Base-by-base conservation (phyloP, 2,888 invertebrate species). In the Morpho helenor region DNA sequence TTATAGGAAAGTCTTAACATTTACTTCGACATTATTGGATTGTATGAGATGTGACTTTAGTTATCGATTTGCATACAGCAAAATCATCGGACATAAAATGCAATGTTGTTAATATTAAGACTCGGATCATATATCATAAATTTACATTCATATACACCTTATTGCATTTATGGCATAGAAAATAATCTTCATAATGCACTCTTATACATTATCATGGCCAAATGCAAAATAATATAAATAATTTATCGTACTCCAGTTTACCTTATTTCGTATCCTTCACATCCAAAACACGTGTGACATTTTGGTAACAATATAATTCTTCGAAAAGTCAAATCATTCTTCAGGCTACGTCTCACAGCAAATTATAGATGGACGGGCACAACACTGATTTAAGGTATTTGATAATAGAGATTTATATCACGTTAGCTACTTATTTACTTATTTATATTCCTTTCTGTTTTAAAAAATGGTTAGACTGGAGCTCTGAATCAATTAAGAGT, bases 11-110 rank as follows among this genome's bases (percentile, higher is more conserved):
- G 72, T 76, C 72, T 79, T 82, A 74, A 79, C 16, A 16, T 16
- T 16, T 16, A 16, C 16, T 80, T 84, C 74, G 16, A 84, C 80
- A 73, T 77, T 76, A 65, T 61, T 74, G 74, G 76, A 83, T 75
- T 78, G 75, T 74, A 73, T 69, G 70, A 70, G 74, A 73, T 73
- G 74, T 72, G 75, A 74, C 76, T 77, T 77, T 75, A 76, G 73
- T 72, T 73, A 62, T 43, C 73, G 74, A 77, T 80, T 81, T 81
- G 78, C 78, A 82, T 81, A 78, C 79, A 80, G 81, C 74, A 80
- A 80, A 81, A 79, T 79, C 69, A 76, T 56, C 59, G 59, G 56
- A 54, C 62, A 74, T 81, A 74, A 80, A 80, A 80, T 72, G 74
- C 80, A 76, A 79, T 75, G 74, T 75, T 75, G 76, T 74, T 68